phyloP scores from a whole-genome alignment of 2,113 vertebrate genomes.

The Gyps fulvus region DNA sequence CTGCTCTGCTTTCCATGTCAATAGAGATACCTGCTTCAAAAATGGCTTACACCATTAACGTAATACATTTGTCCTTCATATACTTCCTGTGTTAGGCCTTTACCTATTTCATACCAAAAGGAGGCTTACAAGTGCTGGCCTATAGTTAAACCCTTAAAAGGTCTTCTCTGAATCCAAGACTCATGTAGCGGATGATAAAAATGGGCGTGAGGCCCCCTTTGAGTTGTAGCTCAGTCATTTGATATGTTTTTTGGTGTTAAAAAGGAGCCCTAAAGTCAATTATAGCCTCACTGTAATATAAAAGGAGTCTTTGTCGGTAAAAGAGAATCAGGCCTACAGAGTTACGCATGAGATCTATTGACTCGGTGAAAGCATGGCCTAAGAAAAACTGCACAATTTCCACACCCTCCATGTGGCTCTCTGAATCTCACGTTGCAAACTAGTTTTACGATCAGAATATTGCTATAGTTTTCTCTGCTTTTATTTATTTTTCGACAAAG shows the following conservation, averaged over 20 bases:
- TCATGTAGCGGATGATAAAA: background rate
- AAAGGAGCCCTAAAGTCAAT: background rate
- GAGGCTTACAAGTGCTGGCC: background rate
- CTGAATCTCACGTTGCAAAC: background rate
- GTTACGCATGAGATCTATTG: background rate
- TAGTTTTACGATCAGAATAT: background rate
- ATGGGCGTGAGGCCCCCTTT: background rate
- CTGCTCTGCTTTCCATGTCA: background rate
- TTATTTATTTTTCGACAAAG: background rate
- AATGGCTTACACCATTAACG: background rate
- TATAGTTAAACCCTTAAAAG: background rate
- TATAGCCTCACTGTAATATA: background rate
- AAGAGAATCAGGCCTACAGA: background rate
- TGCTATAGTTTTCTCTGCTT: background rate
- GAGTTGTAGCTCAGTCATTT: background rate
- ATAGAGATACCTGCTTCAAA: background rate
- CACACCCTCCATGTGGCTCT: background rate
- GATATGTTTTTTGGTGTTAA: background rate
- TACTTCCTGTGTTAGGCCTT: background rate
- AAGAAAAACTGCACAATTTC: background rate
- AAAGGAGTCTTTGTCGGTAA: background rate
- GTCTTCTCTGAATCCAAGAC: background rate
- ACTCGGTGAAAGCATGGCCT: accelerated
- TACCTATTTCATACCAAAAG: background rate
- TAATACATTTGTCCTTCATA: background rate